Conservation (phyloP, 2,113 vertebrate species). For the Gasterosteus aculeatus region DNA sequence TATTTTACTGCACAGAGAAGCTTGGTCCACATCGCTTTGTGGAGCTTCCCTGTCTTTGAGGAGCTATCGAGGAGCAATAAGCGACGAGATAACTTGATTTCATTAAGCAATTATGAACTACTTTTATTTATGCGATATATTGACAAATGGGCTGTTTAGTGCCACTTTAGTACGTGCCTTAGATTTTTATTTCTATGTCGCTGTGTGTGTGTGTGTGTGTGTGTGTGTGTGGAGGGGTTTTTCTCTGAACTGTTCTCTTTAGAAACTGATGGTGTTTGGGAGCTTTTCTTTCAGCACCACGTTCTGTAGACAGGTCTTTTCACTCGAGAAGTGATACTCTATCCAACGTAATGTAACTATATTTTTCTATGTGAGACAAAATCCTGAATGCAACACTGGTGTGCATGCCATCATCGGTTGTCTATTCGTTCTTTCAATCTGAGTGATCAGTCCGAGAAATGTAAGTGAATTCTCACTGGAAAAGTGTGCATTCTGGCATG, state of each 20-base stretch:
- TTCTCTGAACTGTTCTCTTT: background rate
- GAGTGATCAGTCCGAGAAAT: background rate
- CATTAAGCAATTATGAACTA: background rate
- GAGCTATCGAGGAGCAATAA: too few species aligned
- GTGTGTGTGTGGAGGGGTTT: background rate
- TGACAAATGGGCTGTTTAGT: background rate
- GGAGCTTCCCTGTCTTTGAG: too few species aligned
- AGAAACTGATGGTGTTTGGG: background rate
- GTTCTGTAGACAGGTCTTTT: background rate
- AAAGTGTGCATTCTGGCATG: background rate
- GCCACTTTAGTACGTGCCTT: background rate
- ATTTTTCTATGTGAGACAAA: background rate
- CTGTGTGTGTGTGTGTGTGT: too few species aligned
- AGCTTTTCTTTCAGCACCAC: constrained; percentile 43
- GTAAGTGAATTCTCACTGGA: background rate
- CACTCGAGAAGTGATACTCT: background rate
- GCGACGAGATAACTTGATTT: too few species aligned
- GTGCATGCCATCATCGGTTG: background rate
- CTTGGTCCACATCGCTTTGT: too few species aligned
- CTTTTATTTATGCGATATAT: background rate
- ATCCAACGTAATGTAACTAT: background rate
- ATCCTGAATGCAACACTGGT: background rate
- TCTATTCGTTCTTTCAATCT: background rate
- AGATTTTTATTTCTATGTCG: too few species aligned
- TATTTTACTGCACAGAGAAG: too few species aligned